These are phyloP conservation scores for Andrena bucephala DNA, from an alignment of 2,888 invertebrate genomes.

Conservation along the genomic window DNA sequence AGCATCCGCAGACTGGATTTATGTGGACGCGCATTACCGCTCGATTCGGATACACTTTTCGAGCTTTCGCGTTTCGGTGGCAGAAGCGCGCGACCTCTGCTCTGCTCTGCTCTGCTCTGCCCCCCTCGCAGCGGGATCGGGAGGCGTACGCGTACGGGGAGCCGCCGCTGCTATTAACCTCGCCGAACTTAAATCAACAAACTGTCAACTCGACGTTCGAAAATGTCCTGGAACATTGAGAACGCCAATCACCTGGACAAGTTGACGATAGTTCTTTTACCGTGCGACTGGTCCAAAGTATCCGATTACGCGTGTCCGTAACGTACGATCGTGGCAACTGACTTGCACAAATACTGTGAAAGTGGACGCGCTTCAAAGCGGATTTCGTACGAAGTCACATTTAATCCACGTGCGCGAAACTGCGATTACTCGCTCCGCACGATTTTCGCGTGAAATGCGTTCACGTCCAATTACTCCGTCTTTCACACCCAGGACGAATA, in stretches of 20 bases:
- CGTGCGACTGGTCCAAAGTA: constrained; percentile 4
- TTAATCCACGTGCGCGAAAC: constrained; percentile 26
- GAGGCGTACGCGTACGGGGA: neutral
- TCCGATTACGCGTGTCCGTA: constrained; percentile 16
- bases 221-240: constrained; percentile 3
- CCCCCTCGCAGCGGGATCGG: neutral
- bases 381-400: neutral
- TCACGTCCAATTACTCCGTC: constrained; percentile 15
- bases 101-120: neutral
- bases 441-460: constrained; percentile 21
- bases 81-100: constrained; percentile 1
- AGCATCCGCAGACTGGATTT: constrained; percentile 27
- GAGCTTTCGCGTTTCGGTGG: neutral
- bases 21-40: constrained; percentile 7
- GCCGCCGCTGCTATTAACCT: neutral
- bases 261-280: neutral
- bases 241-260: constrained; percentile 18
- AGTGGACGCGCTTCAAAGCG: neutral
- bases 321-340: neutral
- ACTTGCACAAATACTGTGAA: neutral
- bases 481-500: constrained; percentile 1
- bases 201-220: neutral
- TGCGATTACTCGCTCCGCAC: constrained; percentile 21
- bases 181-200: constrained; percentile 2
- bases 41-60: neutral